Conservation (phyloP, 2,113 vertebrate species). For the Phalacrocorax pelagicus region DNA sequence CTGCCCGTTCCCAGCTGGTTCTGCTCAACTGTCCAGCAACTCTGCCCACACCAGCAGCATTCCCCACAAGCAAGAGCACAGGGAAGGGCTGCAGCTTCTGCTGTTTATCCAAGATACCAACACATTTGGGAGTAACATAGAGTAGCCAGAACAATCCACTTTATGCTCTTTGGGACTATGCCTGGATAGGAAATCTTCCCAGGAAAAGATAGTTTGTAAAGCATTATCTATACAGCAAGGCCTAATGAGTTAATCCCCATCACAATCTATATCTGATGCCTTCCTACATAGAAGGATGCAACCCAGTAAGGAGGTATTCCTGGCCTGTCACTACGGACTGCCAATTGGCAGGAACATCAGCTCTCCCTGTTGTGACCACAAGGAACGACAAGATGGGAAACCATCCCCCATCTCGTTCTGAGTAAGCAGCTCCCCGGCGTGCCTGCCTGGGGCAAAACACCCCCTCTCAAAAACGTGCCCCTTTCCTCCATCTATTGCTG, state of each 20-base stretch:
- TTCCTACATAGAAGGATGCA: background rate
- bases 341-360: background rate
- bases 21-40: background rate
- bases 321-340: background rate
- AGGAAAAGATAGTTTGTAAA: background rate
- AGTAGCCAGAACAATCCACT: background rate
- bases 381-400: background rate
- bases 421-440: background rate
- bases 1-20: background rate
- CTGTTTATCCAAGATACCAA: background rate
- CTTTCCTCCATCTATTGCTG: background rate
- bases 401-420: background rate
- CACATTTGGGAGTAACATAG: background rate
- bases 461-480: background rate
- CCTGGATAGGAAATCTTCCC: background rate
- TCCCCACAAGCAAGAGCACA: background rate
- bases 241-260: background rate
- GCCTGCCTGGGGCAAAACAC: background rate
- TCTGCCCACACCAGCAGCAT: background rate
- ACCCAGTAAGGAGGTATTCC: background rate
- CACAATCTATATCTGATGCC: background rate
- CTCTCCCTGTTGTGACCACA: background rate
- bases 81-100: background rate
- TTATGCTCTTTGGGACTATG: background rate
- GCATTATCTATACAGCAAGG: background rate